A percentile compares a stretch with the other conserved stretches of the same genome.
phyloP scores from a whole-genome alignment of 2,888 invertebrate genomes.

The Apamea sordens region DNA sequence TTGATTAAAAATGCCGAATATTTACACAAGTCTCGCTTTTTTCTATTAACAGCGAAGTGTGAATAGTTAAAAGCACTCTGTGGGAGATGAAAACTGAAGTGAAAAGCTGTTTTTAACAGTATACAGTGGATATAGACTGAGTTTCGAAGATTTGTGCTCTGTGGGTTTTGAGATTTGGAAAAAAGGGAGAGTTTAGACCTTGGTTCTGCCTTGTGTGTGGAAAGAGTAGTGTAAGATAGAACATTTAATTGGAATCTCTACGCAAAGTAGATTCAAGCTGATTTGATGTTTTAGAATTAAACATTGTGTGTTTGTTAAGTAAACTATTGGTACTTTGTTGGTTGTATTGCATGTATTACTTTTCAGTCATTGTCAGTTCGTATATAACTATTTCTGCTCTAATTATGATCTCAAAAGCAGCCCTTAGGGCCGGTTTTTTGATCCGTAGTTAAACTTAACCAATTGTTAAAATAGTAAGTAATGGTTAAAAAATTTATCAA shows the following conservation, averaged over 20 bases:
- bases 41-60: constrained; percentile 69
- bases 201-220: background rate
- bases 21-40: constrained; percentile 61
- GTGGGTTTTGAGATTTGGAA: background rate
- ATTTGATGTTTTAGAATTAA: background rate
- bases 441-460: too few species aligned
- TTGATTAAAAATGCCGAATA: constrained; percentile 73
- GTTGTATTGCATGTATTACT: background rate
- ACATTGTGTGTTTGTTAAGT: background rate
- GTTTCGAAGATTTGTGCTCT: constrained; percentile 31
- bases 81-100: constrained; percentile 66
- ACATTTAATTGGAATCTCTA: background rate
- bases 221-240: background rate
- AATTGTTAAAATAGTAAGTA: too few species aligned
- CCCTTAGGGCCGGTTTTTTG: too few species aligned
- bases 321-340: background rate
- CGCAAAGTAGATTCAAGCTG: background rate
- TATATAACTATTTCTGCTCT: background rate
- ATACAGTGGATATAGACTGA: constrained; percentile 29
- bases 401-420: background rate
- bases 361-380: background rate
- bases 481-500: too few species aligned
- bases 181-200: background rate
- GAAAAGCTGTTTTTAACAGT: constrained; percentile 34
- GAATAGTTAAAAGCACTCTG: constrained; percentile 75